Conservation (phyloP, 2,113 vertebrate species). For the Gobius niger region DNA sequence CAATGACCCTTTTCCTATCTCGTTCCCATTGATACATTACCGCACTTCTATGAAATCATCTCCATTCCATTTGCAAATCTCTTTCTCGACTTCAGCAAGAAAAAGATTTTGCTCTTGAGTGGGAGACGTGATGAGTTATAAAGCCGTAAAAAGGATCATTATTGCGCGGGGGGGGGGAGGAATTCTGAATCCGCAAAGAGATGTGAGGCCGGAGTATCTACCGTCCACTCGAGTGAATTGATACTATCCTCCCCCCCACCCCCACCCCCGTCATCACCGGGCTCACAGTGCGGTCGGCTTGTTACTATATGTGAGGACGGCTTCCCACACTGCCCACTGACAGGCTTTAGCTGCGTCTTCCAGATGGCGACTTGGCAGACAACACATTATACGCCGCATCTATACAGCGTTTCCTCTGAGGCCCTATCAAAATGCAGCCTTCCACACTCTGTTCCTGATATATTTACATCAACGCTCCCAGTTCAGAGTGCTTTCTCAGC, state of each 20-base stretch:
- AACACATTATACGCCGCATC: conserved; percentile 32
- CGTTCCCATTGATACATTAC: conserved; percentile 8
- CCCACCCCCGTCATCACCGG: conserved; percentile 35
- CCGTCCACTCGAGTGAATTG: conserved; percentile 17
- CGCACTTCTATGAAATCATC: conserved; percentile 1
- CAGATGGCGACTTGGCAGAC: conserved; percentile 54
- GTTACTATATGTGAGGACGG: conserved; percentile 8
- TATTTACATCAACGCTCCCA: conserved; percentile 14
- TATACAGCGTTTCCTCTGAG: conserved; percentile 33
- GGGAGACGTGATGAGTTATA: conserved; percentile 39
- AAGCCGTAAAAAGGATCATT: conserved; percentile 33
- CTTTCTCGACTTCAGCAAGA: not conserved
- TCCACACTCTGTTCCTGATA: conserved; percentile 22
- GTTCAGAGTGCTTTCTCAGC: not conserved
- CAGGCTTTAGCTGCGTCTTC: conserved; percentile 34
- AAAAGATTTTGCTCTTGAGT: conserved; percentile 23
- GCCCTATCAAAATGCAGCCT: conserved; percentile 39
- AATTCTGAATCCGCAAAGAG: conserved; percentile 29
- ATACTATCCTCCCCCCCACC: no score
- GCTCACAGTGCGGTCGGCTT: conserved; percentile 26
- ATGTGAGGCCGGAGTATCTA: conserved; percentile 21
- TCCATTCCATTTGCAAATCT: conserved; percentile 5
- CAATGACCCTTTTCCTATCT: conserved; percentile 1
- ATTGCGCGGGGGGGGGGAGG: conserved; percentile 37
- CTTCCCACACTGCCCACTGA: conserved; percentile 7